Base-by-base conservation (phyloP, 2,888 invertebrate species). In the Tanytarsus gracilentus region DNA sequence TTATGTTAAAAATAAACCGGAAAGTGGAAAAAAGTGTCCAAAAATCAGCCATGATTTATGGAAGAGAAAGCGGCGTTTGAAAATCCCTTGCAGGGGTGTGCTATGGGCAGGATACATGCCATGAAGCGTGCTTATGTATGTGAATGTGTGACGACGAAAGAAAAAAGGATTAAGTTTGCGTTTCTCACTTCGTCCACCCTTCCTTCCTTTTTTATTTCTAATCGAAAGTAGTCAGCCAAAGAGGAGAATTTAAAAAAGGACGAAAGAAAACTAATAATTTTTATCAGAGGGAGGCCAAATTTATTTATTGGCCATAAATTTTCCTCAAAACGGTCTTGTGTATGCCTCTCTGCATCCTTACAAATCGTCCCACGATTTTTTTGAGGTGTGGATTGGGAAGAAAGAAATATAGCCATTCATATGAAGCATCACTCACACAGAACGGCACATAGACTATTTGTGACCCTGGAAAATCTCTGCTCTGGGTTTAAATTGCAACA, bases 251-350 rank as follows among this genome's bases (percentile, higher is more conserved):
- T 18, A 3, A 2, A 9, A 40, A 40, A 16, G 40, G 44, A 58
- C 44, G 58, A 48, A 48, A 58, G 48, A 48, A 48, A 58, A 58
- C 58, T 58, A 58, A 58, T 58, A 44, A 58, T 58, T 58, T 58
- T 58, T 58, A 56, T 56, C 39, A 40, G 40, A 49, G 49, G 26
- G 44, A 44, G 44, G 39, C 40, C 39, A 56, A 39, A 56, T 49
- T 56, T 56, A 56, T 56, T 56, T 56, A 56, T 56, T 56, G 33
- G 55, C 55, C n/a, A 56, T 56, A 56, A 56, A 56, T 56, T 39
- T 56, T 21, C 23, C 26, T 18, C 36, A 16, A 56, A 51, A 14
- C 27, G 16, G n/a, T 21, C 23, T 18, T 14, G 16, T n/a, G 8
- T 11, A 23, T 26, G 16, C 55, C 55, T 56, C 6, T 33, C 2